Conservation (phyloP, 2,113 vertebrate species). For the Vireo altiloquus region DNA sequence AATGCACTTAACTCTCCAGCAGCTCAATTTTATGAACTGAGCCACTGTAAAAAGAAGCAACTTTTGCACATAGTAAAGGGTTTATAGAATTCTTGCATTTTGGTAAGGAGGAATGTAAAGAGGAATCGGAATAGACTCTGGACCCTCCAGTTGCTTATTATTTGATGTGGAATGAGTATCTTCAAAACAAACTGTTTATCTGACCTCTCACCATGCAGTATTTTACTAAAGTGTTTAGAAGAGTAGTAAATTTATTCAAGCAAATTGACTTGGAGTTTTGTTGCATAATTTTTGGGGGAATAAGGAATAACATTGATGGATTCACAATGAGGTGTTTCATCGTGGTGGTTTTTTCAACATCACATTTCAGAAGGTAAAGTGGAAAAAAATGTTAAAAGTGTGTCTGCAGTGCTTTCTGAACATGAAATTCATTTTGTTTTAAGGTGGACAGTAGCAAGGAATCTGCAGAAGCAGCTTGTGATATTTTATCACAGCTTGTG, state of each 20-base stretch:
- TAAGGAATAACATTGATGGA: background rate
- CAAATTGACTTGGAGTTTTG: background rate
- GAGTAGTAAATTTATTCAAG: background rate
- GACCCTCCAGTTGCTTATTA: background rate
- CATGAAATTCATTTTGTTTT: background rate
- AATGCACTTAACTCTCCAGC: background rate
- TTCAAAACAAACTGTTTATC: background rate
- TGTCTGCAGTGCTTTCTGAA: background rate
- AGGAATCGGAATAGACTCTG: background rate
- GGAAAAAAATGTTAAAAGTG: background rate
- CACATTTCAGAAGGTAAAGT: background rate
- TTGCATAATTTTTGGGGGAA: background rate
- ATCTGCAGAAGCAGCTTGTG: conserved; percentile 93
- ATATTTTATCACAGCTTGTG: conserved; percentile 93
- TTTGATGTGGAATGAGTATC: background rate
- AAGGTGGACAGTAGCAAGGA: conserved; percentile 98
- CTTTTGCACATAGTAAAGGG: background rate
- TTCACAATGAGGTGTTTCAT: background rate
- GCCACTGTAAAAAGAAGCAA: background rate
- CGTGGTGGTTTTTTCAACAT: background rate
- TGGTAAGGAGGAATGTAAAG: background rate
- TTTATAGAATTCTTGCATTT: background rate
- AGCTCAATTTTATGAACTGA: background rate
- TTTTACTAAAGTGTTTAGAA: background rate
- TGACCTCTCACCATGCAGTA: background rate